These are phyloP conservation scores for Clinocottus analis DNA, from an alignment of 2,113 vertebrate species.

Conservation along the genomic window DNA sequence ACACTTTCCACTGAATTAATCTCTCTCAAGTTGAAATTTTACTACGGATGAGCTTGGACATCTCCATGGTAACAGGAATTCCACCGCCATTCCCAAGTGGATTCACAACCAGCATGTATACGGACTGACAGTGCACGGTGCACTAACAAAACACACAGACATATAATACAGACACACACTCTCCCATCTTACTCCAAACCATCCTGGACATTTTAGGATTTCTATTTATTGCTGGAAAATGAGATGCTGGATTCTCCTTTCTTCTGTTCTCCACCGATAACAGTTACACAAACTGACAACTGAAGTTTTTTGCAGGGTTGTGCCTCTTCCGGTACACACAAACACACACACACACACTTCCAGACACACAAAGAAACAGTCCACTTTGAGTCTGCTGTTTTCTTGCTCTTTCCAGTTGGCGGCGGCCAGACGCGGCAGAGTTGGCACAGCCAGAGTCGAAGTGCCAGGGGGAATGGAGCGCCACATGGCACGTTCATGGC, in stretches of 20 bases:
- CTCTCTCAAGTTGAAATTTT: constrained; percentile 74
- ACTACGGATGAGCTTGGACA: constrained; percentile 77
- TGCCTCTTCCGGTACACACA: constrained; percentile 42
- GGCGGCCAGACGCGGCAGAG: constrained; percentile 80
- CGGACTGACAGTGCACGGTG: constrained; percentile 70
- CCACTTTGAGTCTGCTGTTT: constrained; percentile 74
- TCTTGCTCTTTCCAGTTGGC: constrained; percentile 80
- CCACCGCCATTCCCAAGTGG: constrained; percentile 74
- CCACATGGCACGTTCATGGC: constrained; percentile 87
- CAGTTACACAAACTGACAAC: constrained; percentile 30
- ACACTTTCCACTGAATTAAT: constrained; percentile 83
- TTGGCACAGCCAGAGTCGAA: constrained; percentile 82
- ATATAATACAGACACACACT: neutral
- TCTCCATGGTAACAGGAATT: constrained; percentile 82
- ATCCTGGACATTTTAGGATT: constrained; percentile 12
- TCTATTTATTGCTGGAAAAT: constrained; percentile 32
- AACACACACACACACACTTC: constrained; percentile 29
- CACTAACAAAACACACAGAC: constrained; percentile 33
- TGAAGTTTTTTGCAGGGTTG: constrained; percentile 47
- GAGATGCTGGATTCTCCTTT: constrained; percentile 27
- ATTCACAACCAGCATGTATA: constrained; percentile 66
- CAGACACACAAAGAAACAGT: constrained; percentile 67
- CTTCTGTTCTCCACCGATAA: constrained; percentile 21
- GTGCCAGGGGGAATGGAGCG: constrained; percentile 85
- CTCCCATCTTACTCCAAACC: constrained; percentile 4